Base-by-base conservation (phyloP, 1,140 invertebrate genomes). In the Aphaenogaster ashmeadi region DNA sequence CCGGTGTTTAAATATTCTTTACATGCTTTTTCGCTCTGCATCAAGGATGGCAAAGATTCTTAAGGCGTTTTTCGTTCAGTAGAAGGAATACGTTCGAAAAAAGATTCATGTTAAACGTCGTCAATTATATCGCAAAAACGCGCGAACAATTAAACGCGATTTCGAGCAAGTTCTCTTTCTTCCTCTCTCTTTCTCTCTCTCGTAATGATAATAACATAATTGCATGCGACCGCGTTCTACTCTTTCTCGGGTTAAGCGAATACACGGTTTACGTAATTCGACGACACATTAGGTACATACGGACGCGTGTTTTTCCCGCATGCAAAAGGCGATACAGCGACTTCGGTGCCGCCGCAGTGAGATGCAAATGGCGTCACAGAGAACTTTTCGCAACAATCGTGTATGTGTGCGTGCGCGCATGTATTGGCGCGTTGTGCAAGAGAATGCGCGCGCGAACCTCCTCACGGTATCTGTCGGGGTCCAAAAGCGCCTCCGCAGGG, bases 341-440 rank as follows among this genome's bases (percentile, higher is more conserved):
- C 67, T 54, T 56, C 38, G n/a, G 54, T 44, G 38, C 1, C 54
- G 44, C 8, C 54, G 77, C 33, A 81, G 79, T 33, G 41, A 83
- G 67, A 83, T 83, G 80, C 80, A 74, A 83, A 83, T 74, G 80
- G 79, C 66, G 78, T 21, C 78, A 41, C 78, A 18, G 54, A 58
- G 79, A 72, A 50, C 47, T 50, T 83, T 83, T 83, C 66, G 60
- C 66, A 83, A 62, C 78, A 67, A 71, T 13, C 38, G 38, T 6
- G 13, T n/a, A 4, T n/a, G 27, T 15, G 18, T n/a, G 21, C 18
- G 58, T 27, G 36, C 44, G 47, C n/a, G 47, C 13, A 7, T 38
- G 67, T 47, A 9, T 72, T n/a, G 27, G 41, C 2, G 66, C 66
- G 79, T 83, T 83, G 67, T 83, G 80, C 80, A 74, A 83, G 54